Base-by-base conservation (phyloP, 2,888 invertebrate species). In the Luperina nickerlii region DNA sequence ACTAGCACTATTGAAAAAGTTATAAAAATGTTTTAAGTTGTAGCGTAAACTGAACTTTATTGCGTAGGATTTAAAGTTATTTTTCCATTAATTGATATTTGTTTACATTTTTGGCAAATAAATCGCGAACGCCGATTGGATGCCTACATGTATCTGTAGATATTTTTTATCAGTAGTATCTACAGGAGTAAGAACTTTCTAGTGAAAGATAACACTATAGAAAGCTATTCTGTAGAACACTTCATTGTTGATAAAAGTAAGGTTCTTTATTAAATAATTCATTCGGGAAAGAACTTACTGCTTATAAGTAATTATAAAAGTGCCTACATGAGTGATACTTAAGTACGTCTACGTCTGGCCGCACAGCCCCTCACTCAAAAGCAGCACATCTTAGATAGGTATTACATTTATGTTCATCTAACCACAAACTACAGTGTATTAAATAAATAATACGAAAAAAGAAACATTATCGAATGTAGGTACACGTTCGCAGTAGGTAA, bases 201-300 rank as follows among this genome's bases (percentile, higher is more conserved):
- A 54, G 15, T 42, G 27, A 32, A 38, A 48, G 24, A 48, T 32
- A 63, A 7, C 32, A 3, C 1, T 62, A 15, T 62, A 15, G 9
- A 32, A 63, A 63, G 32, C 20, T 20, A 32, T 73, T 20, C 7
- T 20, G 2, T n/a, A 51, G 11, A 65, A 51, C 11, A 51, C 27
- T 65, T 74, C 42, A 42, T 9, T 7, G 5, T 27, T 32, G 24
- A 74, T 76, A 65, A 32, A 38, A 42, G 7, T 42, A 20, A 63
- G 24, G 13, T 6, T 6, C 15, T 18, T 51, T 42, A 24, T n/a
- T 54, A 18, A 48, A 38, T 6, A 24, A 8, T 5, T 65, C 8
- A 8, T 42, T 67, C 27, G 67, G 76, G 76, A 27, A 76, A 78
- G 18, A 60, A 60, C 48, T 45, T 1, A 42, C 6, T 57, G 2